A percentile compares a stretch with the other conserved stretches of the same genome.
Evolutionary conservation across 2,113 vertebrate species (phyloP).

Genomic region (Willisornis vidua): DNA sequence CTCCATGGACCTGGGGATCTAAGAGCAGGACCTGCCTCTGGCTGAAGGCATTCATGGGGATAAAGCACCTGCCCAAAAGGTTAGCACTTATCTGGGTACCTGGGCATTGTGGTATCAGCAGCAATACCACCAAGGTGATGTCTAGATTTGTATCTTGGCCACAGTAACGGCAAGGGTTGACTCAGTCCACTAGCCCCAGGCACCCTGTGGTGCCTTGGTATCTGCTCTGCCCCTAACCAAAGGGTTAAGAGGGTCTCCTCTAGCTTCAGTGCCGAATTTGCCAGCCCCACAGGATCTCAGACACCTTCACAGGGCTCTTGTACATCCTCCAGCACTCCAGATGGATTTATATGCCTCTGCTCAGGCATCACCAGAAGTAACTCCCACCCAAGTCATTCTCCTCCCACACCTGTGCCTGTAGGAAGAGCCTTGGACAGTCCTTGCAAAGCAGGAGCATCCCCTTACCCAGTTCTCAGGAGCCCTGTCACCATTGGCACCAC

Average conservation of each 20-base stretch:
- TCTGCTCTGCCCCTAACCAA: not conserved
- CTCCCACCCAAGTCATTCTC: not conserved
- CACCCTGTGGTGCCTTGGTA: not conserved
- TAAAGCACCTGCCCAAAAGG: not conserved
- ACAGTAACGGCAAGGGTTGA: not conserved
- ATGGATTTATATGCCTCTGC: not conserved
- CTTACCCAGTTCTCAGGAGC: not conserved
- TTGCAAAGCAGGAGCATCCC: not conserved
- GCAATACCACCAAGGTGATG: not conserved
- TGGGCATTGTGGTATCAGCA: not conserved
- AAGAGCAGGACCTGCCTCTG: not conserved
- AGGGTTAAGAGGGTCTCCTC: not conserved
- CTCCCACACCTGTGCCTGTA: not conserved
- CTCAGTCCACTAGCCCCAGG: not conserved
- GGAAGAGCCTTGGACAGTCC: not conserved
- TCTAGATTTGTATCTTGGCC: not conserved
- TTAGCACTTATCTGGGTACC: not conserved
- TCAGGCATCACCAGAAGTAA: not conserved
- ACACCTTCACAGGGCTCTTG: rapidly evolving
- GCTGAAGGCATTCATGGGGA: not conserved
- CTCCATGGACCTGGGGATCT: not conserved
- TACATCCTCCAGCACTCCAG: not conserved
- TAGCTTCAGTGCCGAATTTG: not conserved
- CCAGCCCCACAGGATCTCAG: not conserved
- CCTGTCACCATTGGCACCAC: rapidly evolving